A percentile compares a stretch with the other conserved stretches of the same genome.
phyloP scores from a whole-genome alignment of 2,113 vertebrate species.

The Phodopus roborovskii region DNA sequence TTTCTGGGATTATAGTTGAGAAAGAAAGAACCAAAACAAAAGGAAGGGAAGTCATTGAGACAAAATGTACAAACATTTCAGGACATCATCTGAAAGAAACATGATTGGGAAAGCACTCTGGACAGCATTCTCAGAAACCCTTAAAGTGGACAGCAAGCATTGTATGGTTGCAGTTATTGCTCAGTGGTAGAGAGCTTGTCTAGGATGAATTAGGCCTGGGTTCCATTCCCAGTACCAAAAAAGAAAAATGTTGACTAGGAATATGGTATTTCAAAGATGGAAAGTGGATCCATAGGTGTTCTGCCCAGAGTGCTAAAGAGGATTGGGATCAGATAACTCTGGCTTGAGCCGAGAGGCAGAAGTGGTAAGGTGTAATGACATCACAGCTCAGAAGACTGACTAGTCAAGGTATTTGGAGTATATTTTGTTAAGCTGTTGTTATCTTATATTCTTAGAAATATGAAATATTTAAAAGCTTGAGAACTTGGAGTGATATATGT shows the following conservation, averaged over 20 bases:
- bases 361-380: background rate
- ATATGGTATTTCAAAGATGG: background rate
- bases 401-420: background rate
- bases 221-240: no score
- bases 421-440: background rate
- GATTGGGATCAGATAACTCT: background rate
- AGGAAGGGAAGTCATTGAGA: background rate
- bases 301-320: background rate
- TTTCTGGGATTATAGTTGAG: background rate
- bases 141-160: background rate
- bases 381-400: background rate
- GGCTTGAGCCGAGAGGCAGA: background rate
- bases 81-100: background rate
- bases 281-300: background rate
- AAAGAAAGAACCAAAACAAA: background rate
- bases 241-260: background rate
- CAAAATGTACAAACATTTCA: background rate
- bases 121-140: background rate
- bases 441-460: background rate
- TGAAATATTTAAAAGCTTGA: background rate
- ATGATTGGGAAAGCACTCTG: background rate
- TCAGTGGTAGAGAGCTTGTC: background rate
- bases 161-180: background rate
- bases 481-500: background rate
- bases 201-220: background rate